A percentile compares a stretch with the other conserved stretches of the same genome.
These are phyloP conservation scores for Iguana delicatissima DNA, from an alignment of 2,797 vertebrate species.

Conservation along the genomic window DNA sequence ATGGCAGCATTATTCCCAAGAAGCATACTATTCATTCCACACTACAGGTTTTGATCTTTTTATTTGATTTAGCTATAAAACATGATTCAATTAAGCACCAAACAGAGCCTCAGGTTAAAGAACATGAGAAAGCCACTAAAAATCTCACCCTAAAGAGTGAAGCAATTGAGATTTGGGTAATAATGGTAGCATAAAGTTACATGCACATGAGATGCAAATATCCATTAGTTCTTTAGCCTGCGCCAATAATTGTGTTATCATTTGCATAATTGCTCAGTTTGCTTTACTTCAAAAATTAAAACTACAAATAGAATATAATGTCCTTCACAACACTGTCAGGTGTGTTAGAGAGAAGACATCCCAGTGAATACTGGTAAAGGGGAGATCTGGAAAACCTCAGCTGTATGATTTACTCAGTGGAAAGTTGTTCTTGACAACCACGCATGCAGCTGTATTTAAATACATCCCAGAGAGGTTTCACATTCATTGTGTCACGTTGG, in stretches of 20 bases:
- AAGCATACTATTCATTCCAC: background rate
- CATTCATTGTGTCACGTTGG: constrained; percentile 20
- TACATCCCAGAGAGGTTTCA: constrained; percentile 20
- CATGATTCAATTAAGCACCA: background rate
- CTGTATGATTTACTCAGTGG: background rate
- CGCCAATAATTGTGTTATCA: background rate
- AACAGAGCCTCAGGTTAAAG: background rate
- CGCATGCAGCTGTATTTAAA: constrained; percentile 34
- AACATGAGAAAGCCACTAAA: background rate
- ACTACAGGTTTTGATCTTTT: background rate
- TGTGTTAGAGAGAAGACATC: background rate
- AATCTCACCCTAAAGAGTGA: background rate
- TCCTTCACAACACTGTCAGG: background rate
- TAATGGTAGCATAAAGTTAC: background rate
- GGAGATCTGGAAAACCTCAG: constrained; percentile 42
- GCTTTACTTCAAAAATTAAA: constrained; percentile 16
- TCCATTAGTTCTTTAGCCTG: background rate
- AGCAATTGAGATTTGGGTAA: background rate
- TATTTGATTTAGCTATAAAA: background rate
- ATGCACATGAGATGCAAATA: background rate
- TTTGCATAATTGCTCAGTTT: constrained; percentile 31
- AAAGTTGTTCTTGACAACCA: constrained; percentile 27
- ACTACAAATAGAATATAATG: background rate
- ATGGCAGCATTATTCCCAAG: background rate
- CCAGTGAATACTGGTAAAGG: constrained; percentile 7